Conservation (phyloP, 2,797 vertebrate species). For the Microhierax caerulescens region DNA sequence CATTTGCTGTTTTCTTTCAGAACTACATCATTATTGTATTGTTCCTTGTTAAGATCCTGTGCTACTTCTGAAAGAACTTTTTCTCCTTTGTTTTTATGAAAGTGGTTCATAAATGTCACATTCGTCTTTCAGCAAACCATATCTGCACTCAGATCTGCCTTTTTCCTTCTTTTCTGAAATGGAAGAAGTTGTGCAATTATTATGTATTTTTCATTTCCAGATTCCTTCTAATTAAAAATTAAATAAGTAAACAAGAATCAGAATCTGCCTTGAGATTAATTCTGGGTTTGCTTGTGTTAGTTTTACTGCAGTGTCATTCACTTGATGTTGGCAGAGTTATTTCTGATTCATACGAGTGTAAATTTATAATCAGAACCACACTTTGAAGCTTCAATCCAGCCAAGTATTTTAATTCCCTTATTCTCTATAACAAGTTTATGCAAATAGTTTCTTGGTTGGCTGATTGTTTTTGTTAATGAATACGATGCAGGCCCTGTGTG, state of each 20-base stretch:
- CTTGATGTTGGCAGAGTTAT: not conserved
- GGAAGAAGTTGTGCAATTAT: not conserved
- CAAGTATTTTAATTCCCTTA: slow-evolving; percentile 7
- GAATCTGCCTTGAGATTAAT: not conserved
- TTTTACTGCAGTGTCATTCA: not conserved
- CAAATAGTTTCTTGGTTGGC: not conserved
- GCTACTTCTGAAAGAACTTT: not conserved
- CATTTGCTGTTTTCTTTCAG: not conserved
- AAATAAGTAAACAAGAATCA: not conserved
- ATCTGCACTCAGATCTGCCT: not conserved
- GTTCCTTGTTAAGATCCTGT: not conserved
- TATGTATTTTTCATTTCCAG: not conserved
- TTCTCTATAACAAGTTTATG: not conserved
- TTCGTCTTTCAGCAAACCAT: not conserved
- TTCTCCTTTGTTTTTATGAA: not conserved
- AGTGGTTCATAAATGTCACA: not conserved
- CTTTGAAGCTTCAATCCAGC: not conserved
- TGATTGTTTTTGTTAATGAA: not conserved
- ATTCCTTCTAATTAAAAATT: not conserved
- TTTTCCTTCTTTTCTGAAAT: not conserved
- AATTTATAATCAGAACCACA: not conserved
- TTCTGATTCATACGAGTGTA: not conserved
- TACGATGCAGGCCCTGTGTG: not conserved
- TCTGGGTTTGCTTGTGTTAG: not conserved
- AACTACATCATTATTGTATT: not conserved